Conservation (phyloP, 2,113 vertebrate species). For the Ovibos moschatus region DNA sequence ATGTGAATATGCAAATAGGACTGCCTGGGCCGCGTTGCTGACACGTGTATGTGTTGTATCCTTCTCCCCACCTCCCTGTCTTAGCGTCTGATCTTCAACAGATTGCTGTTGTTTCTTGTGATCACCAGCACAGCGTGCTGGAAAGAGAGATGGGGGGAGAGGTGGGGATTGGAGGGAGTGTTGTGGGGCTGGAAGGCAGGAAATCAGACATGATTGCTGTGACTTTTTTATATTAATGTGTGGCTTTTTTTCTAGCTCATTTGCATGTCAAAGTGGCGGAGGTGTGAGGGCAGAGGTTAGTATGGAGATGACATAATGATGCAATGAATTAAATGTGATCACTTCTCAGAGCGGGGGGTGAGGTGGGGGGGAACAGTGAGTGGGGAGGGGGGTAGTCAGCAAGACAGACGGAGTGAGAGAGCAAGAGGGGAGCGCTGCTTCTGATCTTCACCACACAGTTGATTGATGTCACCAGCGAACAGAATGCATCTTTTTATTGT, state of each 20-base stretch:
- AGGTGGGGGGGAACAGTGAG: not conserved
- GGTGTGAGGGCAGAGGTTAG: constrained; percentile 91
- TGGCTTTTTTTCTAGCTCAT: constrained; percentile 85
- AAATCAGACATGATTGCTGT: constrained; percentile 92
- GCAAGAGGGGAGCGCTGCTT: constrained; percentile 44
- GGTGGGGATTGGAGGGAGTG: constrained; percentile 79
- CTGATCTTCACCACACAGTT: constrained; percentile 66
- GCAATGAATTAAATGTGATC: constrained; percentile 94
- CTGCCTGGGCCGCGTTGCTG: constrained; percentile 80
- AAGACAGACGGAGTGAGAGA: constrained; percentile 47
- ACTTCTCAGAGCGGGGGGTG: constrained; percentile 77
- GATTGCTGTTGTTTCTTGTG: constrained; percentile 89
- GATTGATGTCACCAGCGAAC: constrained; percentile 78
- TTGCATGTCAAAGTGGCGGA: constrained; percentile 95
- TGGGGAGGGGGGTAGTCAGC: not conserved
- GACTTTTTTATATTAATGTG: constrained; percentile 84
- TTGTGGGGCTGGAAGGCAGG: constrained; percentile 81
- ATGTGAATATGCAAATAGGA: constrained; percentile 83
- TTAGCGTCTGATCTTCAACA: constrained; percentile 88
- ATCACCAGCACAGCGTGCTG: constrained; percentile 86
- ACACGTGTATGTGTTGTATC: constrained; percentile 87
- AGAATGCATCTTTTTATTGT: constrained; percentile 73
- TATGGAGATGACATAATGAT: constrained; percentile 94
- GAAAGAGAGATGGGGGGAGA: constrained; percentile 76
- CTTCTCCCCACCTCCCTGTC: constrained; percentile 81